Conservation (phyloP, 1,140 invertebrate genomes). For the Drosophila neocordata region DNA sequence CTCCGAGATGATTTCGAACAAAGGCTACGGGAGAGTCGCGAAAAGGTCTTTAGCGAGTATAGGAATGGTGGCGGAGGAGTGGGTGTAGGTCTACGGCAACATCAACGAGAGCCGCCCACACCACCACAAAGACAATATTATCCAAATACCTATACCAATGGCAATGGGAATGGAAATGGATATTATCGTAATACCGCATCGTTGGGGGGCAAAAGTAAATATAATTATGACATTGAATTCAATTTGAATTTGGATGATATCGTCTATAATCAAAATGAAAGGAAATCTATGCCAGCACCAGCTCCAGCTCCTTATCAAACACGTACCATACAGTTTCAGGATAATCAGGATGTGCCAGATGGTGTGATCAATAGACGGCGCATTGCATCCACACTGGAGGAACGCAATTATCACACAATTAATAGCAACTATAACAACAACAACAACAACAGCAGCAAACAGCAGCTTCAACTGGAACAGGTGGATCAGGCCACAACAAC, state of each 20-base stretch:
- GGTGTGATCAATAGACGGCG: constrained; percentile 52
- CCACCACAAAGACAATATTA: constrained; percentile 58
- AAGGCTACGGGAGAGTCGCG: constrained; percentile 76
- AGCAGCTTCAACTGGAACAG: constrained; percentile 20
- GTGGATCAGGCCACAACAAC: constrained; percentile 22
- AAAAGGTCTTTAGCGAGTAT: constrained; percentile 76
- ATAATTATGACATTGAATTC: constrained; percentile 77
- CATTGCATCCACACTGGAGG: constrained; percentile 60
- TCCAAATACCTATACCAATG: constrained; percentile 35
- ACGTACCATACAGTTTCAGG: constrained; percentile 54
- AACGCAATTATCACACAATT: constrained; percentile 83
- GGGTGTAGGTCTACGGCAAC: constrained; percentile 2
- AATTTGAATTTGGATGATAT: constrained; percentile 69
- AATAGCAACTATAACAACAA: constrained; percentile 46
- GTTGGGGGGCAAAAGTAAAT: constrained; percentile 50
- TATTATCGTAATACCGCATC: constrained; percentile 18
- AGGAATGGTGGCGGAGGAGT: constrained; percentile 24
- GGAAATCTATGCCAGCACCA: constrained; percentile 44
- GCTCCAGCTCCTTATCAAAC: constrained; percentile 54
- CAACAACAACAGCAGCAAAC: constrained; percentile 27
- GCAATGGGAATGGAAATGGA: constrained; percentile 22
- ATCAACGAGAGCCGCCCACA: constrained; percentile 54
- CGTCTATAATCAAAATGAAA: constrained; percentile 30
- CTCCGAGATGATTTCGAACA: constrained; percentile 74
- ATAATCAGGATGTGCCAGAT: constrained; percentile 70